These are phyloP conservation scores for Drosophila mayri DNA, from an alignment of 1,140 invertebrate species.

Conservation along the genomic window DNA sequence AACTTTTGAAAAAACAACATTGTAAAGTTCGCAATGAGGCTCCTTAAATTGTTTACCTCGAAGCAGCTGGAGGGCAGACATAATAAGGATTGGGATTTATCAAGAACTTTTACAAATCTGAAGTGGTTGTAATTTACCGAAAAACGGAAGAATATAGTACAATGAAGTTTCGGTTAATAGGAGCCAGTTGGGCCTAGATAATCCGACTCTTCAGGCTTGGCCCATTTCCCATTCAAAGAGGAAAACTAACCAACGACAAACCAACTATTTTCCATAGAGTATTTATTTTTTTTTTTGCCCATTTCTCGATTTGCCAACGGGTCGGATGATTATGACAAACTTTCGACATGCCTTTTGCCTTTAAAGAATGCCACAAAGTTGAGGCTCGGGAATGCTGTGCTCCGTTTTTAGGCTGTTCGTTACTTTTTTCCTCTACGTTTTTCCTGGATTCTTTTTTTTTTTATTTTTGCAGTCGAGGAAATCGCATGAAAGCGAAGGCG, in stretches of 20 bases:
- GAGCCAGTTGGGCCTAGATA: background rate
- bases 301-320: constrained; percentile 29
- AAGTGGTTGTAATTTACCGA: constrained; percentile 14
- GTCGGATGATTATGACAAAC: constrained; percentile 46
- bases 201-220: background rate
- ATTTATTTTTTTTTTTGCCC: constrained; percentile 3
- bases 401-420: constrained; percentile 17
- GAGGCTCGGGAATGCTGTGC: constrained; percentile 35
- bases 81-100: constrained; percentile 11
- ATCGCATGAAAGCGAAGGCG: constrained; percentile 32
- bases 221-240: background rate
- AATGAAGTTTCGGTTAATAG: background rate
- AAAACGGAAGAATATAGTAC: constrained; percentile 2
- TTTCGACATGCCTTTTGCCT: constrained; percentile 42
- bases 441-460: constrained; percentile 10
- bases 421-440: constrained; percentile 22
- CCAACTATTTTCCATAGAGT: constrained; percentile 7
- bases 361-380: constrained; percentile 50
- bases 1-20: constrained; percentile 7
- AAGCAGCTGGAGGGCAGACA: background rate
- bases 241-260: constrained; percentile 7
- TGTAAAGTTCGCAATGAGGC: background rate
- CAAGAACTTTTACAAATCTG: constrained; percentile 4
- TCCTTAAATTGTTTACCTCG: constrained; percentile 21
- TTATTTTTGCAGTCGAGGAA: constrained; percentile 14